Conservation (phyloP, 1,140 invertebrate species). For the Dysdera silvatica region DNA sequence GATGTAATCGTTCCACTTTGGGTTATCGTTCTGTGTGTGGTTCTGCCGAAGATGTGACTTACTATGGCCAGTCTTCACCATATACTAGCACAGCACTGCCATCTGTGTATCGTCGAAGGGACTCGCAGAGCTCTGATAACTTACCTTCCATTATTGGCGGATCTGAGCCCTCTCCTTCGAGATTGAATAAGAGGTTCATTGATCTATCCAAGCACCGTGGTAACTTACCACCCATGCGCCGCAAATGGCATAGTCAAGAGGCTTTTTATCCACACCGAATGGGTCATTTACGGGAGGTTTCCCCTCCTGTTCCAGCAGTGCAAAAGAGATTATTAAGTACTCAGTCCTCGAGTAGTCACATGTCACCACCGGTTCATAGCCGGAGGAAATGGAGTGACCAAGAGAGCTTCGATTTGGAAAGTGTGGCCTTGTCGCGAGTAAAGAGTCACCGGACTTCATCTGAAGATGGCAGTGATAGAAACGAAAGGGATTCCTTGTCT, state of each 20-base stretch:
- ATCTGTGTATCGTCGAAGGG: conserved; percentile 3
- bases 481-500: neutral
- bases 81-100: neutral
- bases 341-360: neutral
- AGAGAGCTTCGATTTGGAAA: conserved; percentile 27
- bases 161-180: conserved; percentile 13
- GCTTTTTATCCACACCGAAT: neutral
- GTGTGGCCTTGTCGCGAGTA: conserved; percentile 8
- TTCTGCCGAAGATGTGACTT: conserved; percentile 15
- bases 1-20: conserved; percentile 15
- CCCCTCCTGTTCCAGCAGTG: conserved; percentile 16
- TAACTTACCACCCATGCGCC: conserved; percentile 24
- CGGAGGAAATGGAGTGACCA: conserved; percentile 30
- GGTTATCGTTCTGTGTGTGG: conserved; percentile 18
- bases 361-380: neutral
- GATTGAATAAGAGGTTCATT: neutral
- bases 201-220: neutral
- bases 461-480: conserved; percentile 13
- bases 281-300: neutral
- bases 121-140: conserved; percentile 24
- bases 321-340: neutral
- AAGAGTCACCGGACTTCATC: conserved; percentile 18
- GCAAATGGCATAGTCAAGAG: conserved; percentile 29
- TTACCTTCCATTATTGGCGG: conserved; percentile 25
- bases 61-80: neutral